Base-by-base conservation (phyloP, 2,888 invertebrate genomes). In the Anthophora plumipes region DNA sequence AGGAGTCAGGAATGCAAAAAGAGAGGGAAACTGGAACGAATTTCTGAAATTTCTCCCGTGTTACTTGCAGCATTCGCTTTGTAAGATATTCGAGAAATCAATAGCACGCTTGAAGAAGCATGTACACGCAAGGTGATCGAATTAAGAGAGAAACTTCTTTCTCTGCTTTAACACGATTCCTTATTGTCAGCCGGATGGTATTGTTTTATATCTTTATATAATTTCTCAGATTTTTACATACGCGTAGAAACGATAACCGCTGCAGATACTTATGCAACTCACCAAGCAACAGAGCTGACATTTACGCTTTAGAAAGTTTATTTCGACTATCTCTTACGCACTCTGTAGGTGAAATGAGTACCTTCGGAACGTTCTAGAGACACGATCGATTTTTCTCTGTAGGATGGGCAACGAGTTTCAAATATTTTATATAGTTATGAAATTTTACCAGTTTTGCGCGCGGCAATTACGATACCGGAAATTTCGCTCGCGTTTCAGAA, bases 261-360 rank as follows among this genome's bases (percentile, higher is more conserved):
- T 52, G 46, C 60, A 11, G 55, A 59, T 60, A 69, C 86, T 91
- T 91, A 89, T 87, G 91, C 85, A 91, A 91, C 84, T 54, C 14
- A 20, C 67, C 74, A 71, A 82, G 75, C 83, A 80, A 87, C 87
- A 91, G 87, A 88, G 87, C 89, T 92, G 91, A 92, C 92, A 92
- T 93, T 93, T 92, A 92, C 90, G 89, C 87, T 92, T 93, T 93
- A 93, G 93, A 93, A 93, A 93, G 93, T 93, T 86, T 77, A 77
- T 77, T 64, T 48, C 67, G 63, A 76, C 83, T 75, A 81, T 83
- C 82, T 86, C 86, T 86, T 72, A 72, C 76, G 61, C 87, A 66
- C 70, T 84, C 87, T 76, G 79, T 60, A 37, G 9, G 89, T 86
- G 84, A 77, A 71, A 69, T 79, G 66, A 73, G 69, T 69, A 61